Percentiles rank a stretch among this genome's conserved stretches.
Evolutionary conservation across 2,113 vertebrate species (phyloP).

Genomic region (Carassius gibelio): DNA sequence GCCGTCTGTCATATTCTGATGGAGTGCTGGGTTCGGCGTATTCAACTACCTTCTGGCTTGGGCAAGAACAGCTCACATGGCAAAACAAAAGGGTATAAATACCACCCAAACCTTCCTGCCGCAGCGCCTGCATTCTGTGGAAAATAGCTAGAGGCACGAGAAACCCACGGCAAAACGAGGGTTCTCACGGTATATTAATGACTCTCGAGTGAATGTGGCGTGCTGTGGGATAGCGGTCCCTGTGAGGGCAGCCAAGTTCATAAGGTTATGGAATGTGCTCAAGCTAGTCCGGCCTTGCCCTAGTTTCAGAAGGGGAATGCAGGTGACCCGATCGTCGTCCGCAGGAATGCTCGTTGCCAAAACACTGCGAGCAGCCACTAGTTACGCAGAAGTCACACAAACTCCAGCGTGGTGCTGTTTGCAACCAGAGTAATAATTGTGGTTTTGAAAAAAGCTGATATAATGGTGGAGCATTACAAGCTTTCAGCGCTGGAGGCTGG

Average conservation of each 20-base stretch:
- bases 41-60: slow-evolving; percentile 66
- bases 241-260: slow-evolving; percentile 58
- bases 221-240: slow-evolving; percentile 50
- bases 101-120: slow-evolving; percentile 59
- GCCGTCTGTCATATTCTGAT: slow-evolving; percentile 60
- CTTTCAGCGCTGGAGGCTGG: slow-evolving; percentile 70
- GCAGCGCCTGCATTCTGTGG: slow-evolving; percentile 57
- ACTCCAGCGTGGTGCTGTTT: slow-evolving; percentile 57
- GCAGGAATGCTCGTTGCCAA: slow-evolving; percentile 27
- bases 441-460: slow-evolving; percentile 68
- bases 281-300: not conserved
- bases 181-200: slow-evolving; percentile 67
- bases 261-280: slow-evolving; percentile 47
- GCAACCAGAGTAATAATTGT: slow-evolving; percentile 71
- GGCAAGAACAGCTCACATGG: slow-evolving; percentile 60
- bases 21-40: slow-evolving; percentile 62
- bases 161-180: slow-evolving; percentile 66
- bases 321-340: slow-evolving; percentile 38
- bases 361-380: slow-evolving; percentile 45
- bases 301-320: not conserved
- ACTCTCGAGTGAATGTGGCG: slow-evolving; percentile 60
- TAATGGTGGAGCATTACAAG: slow-evolving; percentile 72
- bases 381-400: slow-evolving; percentile 42
- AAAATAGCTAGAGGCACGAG: slow-evolving; percentile 69
- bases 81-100: slow-evolving; percentile 68